These are phyloP conservation scores for Cottus gobio DNA, from an alignment of 2,113 vertebrate species.

Conservation along the genomic window DNA sequence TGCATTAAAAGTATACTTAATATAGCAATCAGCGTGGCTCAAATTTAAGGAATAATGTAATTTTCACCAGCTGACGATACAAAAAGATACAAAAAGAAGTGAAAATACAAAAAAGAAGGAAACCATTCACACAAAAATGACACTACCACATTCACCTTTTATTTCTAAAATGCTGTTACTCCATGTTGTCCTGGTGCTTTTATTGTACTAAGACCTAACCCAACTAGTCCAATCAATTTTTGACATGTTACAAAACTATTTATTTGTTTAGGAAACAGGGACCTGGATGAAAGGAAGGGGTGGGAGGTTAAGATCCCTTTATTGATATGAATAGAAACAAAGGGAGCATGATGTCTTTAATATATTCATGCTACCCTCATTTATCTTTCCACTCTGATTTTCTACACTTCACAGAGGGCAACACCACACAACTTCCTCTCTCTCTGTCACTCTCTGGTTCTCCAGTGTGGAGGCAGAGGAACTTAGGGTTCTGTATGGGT, in stretches of 20 bases:
- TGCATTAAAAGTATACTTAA: neutral
- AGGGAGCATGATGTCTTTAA: slow-evolving; percentile 37
- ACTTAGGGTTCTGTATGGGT: slow-evolving; percentile 83
- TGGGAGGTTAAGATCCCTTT: slow-evolving; percentile 11
- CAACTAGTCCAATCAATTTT: slow-evolving; percentile 13
- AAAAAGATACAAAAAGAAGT: neutral
- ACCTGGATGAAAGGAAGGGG: slow-evolving; percentile 50
- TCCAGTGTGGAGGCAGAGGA: slow-evolving; percentile 86
- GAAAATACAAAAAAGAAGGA: neutral
- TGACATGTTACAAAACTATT: slow-evolving; percentile 41
- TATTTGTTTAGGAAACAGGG: slow-evolving; percentile 56
- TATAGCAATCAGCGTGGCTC: neutral
- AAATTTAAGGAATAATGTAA: neutral
- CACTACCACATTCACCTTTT: neutral
- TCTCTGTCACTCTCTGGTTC: slow-evolving; percentile 58
- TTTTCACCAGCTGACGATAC: neutral
- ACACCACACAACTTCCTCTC: slow-evolving; percentile 56
- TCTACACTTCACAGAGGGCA: slow-evolving; percentile 43
- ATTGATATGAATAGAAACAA: slow-evolving; percentile 29
- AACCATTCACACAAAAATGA: neutral
- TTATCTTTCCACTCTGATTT: slow-evolving; percentile 48
- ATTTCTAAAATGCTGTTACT: neutral
- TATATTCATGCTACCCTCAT: slow-evolving; percentile 33
- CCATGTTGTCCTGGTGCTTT: neutral
- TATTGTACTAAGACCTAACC: neutral